Evolutionary conservation across 2,888 invertebrate species (phyloP).

Genomic region (Pyralis farinalis): DNA sequence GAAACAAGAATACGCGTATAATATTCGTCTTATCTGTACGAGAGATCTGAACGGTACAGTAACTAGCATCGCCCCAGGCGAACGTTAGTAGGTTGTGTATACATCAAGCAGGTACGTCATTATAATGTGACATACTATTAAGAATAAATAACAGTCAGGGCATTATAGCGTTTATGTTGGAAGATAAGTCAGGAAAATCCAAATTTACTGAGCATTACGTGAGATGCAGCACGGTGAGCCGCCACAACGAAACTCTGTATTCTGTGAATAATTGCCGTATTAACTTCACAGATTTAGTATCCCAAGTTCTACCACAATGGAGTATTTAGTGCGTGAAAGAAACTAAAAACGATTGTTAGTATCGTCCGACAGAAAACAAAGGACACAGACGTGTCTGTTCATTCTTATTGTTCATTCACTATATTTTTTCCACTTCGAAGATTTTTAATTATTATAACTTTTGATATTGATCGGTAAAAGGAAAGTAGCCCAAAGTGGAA

Average conservation of each 20-base stretch:
- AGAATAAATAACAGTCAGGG: slow-evolving; percentile 45
- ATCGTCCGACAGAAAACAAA: slow-evolving; percentile 13
- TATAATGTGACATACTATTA: slow-evolving; percentile 44
- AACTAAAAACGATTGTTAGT: slow-evolving; percentile 50
- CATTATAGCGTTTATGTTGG: slow-evolving; percentile 60
- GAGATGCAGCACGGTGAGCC: slow-evolving; percentile 39
- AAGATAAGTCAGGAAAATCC: slow-evolving; percentile 73
- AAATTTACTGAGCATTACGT: slow-evolving; percentile 62
- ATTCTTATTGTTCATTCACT: too few species aligned
- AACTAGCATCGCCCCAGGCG: slow-evolving; percentile 4
- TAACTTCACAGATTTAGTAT: slow-evolving; percentile 59
- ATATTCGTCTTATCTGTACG: slow-evolving; percentile 5
- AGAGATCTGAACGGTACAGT: slow-evolving; percentile 3
- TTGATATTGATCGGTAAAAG: background rate
- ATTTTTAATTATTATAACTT: background rate
- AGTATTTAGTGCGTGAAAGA: slow-evolving; percentile 55
- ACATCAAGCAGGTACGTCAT: background rate
- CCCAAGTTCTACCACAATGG: slow-evolving; percentile 51
- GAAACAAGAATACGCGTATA: slow-evolving; percentile 7
- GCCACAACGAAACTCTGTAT: slow-evolving; percentile 62
- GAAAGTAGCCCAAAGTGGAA: background rate
- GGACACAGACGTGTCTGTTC: background rate
- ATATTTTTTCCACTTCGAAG: too few species aligned
- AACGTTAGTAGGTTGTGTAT: background rate
- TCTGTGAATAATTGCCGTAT: slow-evolving; percentile 71